Evolutionary conservation across 2,888 invertebrate genomes (phyloP).

Genomic region (Tipula vernalis): DNA sequence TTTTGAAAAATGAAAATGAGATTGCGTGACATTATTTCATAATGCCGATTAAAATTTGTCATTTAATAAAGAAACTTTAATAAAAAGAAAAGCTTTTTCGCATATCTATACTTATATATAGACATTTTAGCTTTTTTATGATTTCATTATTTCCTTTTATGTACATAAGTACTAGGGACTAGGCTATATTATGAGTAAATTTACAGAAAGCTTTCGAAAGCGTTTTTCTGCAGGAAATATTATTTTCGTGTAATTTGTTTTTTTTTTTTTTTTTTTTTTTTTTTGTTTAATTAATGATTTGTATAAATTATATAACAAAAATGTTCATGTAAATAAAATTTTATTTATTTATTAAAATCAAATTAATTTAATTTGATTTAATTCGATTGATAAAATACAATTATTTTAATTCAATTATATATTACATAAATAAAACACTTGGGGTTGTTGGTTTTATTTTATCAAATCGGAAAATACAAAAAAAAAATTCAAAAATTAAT

Average conservation of each 20-base stretch:
- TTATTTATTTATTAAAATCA: neutral
- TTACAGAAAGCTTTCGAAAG: neutral
- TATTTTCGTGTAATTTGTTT: neutral
- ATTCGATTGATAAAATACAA: neutral
- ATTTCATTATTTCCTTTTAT: neutral
- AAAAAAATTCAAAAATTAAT: neutral
- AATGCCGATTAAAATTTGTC: neutral
- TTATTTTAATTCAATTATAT: neutral
- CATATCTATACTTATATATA: neutral
- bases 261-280: neutral
- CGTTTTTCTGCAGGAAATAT: neutral
- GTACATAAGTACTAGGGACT: no score
- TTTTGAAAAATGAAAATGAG: neutral
- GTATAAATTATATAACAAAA: neutral
- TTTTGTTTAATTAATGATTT: neutral
- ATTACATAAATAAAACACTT: neutral
- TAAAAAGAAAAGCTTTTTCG: neutral
- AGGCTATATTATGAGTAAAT: no score
- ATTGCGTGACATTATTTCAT: neutral
- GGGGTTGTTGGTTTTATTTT: neutral
- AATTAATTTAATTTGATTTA: neutral
- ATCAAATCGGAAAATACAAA: neutral
- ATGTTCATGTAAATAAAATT: neutral
- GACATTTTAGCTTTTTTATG: neutral
- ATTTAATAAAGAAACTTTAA: neutral